Base-by-base conservation (phyloP, 1,140 invertebrate genomes). In the Bombus affinis region DNA sequence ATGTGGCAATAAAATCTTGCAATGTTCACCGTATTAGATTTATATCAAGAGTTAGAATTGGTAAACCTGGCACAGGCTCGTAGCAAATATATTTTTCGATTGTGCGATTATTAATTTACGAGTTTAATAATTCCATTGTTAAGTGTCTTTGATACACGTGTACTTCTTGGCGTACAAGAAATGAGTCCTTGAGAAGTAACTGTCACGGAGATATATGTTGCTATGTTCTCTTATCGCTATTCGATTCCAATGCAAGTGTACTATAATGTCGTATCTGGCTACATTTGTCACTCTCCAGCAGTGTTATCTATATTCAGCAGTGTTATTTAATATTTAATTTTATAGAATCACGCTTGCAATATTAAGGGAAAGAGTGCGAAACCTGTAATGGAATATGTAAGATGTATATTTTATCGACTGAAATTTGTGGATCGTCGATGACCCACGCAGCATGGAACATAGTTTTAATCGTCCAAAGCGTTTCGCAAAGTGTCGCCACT, bases 81-180 rank as follows among this genome's bases (percentile, higher is more conserved):
- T 22, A 5, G 18, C 18, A 53, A 53, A 53, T 53, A 22, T 53
- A 53, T 53, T 53, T 53, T 22, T 22, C 47, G 18, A 53, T 53
- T 22, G 6, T 53, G 13, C 13, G 15, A 32, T 32, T 32, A n/a
- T n/a, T 44, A 39, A 71, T 81, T 71, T 71, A 71, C 47, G 35
- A 74, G 25, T 74, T 13, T 44, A n/a, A 65, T 65, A 82, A 32
- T 82, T 74, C 44, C 10, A 57, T 65, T 37, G 71, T 73, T 73
- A 65, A 35, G 35, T 12, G 25, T 22, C 32, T 65, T 66, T 62
- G 35, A 39, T 39, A 71, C 79, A 71, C 66, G 66, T 81, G 79
- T 71, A 81, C 15, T 12, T 39, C 47, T 18, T n/a, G 25, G 44
- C 35, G 12, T 47, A 39, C 44, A 47, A 81, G 35, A 71, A 13